Conservation (phyloP, 2,888 invertebrate genomes). For the Azorinus chamasolen region DNA sequence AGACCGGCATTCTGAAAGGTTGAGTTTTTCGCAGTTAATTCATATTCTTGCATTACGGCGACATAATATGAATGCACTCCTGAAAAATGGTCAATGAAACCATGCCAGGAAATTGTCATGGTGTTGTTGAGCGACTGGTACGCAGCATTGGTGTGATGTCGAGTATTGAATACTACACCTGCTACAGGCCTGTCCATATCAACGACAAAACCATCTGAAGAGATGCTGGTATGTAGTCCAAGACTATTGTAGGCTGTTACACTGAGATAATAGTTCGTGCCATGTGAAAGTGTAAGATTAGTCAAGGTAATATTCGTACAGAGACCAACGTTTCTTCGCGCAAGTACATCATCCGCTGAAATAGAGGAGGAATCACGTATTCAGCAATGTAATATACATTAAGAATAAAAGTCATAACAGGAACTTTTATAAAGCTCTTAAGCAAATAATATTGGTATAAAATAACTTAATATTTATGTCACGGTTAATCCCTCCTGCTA, state of each 20-base stretch:
- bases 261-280: conserved; percentile 47
- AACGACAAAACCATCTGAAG: conserved; percentile 38
- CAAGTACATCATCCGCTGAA: conserved; percentile 54
- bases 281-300: conserved; percentile 44
- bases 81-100: conserved; percentile 55
- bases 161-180: conserved; percentile 67
- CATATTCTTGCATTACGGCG: conserved; percentile 8
- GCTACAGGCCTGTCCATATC: conserved; percentile 53
- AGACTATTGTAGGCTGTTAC: conserved; percentile 40
- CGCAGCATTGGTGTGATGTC: conserved; percentile 34
- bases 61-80: conserved; percentile 32
- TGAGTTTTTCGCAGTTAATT: neutral
- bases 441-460: no score
- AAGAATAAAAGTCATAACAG: no score
- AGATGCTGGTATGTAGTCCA: conserved; percentile 23
- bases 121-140: conserved; percentile 43
- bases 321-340: conserved; percentile 22
- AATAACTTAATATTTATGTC: no score
- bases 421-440: no score
- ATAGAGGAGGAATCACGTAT: conserved; percentile 11
- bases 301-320: conserved; percentile 29
- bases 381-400: no score
- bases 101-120: conserved; percentile 45
- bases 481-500: no score
- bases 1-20: conserved; percentile 22